A percentile compares a stretch with the other conserved stretches of the same genome.
phyloP scores from a whole-genome alignment of 2,797 vertebrate species.

The Chelmon rostratus region DNA sequence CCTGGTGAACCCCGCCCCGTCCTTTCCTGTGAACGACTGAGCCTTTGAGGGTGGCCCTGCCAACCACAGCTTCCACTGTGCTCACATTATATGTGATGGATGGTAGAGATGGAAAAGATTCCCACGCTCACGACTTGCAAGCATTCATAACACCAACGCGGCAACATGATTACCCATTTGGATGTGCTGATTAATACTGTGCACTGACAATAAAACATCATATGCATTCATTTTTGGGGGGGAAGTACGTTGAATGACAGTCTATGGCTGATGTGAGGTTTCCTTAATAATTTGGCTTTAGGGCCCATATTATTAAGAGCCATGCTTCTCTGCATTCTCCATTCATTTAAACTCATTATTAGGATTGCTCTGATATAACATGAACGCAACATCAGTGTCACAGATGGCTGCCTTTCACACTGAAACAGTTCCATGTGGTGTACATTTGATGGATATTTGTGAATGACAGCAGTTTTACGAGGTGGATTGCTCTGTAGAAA shows the following conservation, averaged over 20 bases:
- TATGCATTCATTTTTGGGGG: neutral
- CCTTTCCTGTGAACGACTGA: too few relatives aligned
- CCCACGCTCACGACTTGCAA: neutral
- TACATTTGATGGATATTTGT: neutral
- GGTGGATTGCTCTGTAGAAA: neutral
- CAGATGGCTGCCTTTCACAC: neutral
- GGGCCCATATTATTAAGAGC: neutral
- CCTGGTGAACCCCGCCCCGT: too few relatives aligned
- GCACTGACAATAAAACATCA: neutral
- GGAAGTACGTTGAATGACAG: neutral
- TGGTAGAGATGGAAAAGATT: too few relatives aligned
- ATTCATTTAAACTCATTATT: neutral
- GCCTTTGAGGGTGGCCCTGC: too few relatives aligned
- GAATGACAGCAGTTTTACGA: neutral
- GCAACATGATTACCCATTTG: neutral
- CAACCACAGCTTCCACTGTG: too few relatives aligned
- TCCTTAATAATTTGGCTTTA: neutral
- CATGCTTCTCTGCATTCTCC: neutral
- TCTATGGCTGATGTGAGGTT: neutral
- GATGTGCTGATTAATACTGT: neutral
- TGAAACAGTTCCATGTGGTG: neutral
- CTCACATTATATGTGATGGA: too few relatives aligned
- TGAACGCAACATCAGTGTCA: neutral
- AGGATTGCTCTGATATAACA: neutral
- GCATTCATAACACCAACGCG: neutral